Conservation (phyloP, 2,113 vertebrate genomes). For the Nicator chloris region DNA sequence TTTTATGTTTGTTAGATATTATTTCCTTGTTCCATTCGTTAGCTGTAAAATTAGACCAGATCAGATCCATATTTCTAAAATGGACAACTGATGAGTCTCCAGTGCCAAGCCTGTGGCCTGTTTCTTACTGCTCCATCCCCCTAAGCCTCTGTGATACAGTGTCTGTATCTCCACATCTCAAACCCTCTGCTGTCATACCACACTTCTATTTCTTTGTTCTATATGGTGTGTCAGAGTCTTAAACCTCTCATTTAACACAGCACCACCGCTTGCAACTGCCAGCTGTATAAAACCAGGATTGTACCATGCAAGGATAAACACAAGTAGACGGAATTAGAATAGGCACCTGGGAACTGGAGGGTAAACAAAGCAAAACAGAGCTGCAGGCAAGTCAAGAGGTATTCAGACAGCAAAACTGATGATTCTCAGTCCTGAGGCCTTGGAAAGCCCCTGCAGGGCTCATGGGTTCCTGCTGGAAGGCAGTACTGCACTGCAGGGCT, state of each 20-base stretch:
- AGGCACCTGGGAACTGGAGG: neutral
- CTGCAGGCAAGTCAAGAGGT: neutral
- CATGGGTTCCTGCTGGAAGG: neutral
- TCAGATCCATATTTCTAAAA: neutral
- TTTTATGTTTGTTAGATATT: neutral
- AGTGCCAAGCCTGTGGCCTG: neutral
- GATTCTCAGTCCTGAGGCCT: neutral
- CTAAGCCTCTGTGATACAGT: rapidly evolving
- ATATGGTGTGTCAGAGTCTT: neutral
- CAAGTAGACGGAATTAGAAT: neutral
- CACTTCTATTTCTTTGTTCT: neutral
- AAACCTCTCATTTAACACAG: neutral
- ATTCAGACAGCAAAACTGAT: neutral
- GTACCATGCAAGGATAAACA: neutral
- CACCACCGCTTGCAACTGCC: neutral
- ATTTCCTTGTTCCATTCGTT: neutral
- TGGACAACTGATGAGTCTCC: neutral
- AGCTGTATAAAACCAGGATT: neutral
- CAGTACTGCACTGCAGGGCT: neutral
- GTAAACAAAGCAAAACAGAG: neutral
- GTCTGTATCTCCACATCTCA: neutral
- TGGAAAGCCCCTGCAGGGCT: neutral
- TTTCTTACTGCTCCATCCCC: neutral
- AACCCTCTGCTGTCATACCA: neutral
- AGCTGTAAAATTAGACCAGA: neutral